These are phyloP conservation scores for Mus caroli DNA, from an alignment of 2,797 vertebrate species.

Conservation along the genomic window DNA sequence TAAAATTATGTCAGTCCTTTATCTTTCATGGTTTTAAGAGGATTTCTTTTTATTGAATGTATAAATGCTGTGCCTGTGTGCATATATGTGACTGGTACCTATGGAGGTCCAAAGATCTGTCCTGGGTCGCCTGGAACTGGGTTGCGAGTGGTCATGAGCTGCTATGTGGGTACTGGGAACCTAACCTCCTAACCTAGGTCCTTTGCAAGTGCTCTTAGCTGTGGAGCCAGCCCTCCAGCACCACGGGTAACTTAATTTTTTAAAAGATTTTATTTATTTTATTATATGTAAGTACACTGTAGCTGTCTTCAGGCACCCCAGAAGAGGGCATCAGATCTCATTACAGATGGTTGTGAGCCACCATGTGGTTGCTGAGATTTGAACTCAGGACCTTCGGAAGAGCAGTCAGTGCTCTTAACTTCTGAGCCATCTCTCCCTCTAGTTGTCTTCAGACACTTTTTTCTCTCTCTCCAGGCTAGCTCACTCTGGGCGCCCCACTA, in stretches of 20 bases:
- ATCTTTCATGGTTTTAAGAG: background rate
- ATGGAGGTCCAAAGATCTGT: background rate
- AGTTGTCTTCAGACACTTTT: too few species aligned
- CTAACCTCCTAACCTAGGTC: background rate
- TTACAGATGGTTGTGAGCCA: too few species aligned
- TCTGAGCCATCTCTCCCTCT: background rate
- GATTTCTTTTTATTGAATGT: background rate
- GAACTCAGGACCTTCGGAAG: too few species aligned
- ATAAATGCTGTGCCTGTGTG: background rate
- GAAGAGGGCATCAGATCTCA: too few species aligned
- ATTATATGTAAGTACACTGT: too few species aligned
- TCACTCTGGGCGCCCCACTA: too few species aligned
- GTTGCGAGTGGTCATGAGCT: background rate
- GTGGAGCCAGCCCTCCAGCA: too few species aligned
- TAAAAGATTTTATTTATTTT: too few species aligned
- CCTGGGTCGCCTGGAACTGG: background rate
- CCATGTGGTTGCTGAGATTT: too few species aligned
- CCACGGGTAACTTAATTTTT: too few species aligned
- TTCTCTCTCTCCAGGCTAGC: too few species aligned
- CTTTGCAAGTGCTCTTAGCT: background rate
- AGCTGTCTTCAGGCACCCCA: too few species aligned
- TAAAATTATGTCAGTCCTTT: background rate
- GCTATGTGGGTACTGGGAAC: background rate
- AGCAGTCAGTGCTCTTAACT: background rate
- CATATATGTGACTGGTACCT: background rate